phyloP scores from a whole-genome alignment of 2,113 vertebrate genomes.

The Thunnus maccoyii region DNA sequence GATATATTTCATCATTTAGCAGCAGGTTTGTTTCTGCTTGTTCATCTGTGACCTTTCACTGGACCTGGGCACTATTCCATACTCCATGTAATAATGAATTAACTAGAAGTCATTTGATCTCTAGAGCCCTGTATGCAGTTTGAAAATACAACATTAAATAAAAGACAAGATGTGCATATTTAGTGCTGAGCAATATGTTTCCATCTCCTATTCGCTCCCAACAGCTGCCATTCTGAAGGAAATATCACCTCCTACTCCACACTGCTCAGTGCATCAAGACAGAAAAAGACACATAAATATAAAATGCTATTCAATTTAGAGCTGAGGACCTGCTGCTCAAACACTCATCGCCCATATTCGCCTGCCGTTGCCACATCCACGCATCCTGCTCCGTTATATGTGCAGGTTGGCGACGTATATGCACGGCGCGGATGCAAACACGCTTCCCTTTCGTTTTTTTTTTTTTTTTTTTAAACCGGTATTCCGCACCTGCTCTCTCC shows the following conservation, averaged over 20 bases:
- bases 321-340: slow-evolving; percentile 16
- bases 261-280: background rate
- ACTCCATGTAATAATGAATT: background rate
- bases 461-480: background rate
- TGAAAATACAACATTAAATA: background rate
- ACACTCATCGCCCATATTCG: slow-evolving; percentile 29
- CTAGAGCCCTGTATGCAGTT: background rate
- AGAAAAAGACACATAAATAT: background rate
- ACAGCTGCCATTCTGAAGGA: slow-evolving; percentile 7
- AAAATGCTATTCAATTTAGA: slow-evolving; percentile 2
- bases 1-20: background rate
- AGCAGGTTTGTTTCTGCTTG: slow-evolving; percentile 6
- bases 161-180: background rate
- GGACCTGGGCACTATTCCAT: background rate
- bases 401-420: slow-evolving; percentile 29
- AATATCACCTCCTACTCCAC: background rate
- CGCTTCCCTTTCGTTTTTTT: slow-evolving; percentile 7
- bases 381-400: slow-evolving; percentile 45
- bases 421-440: slow-evolving; percentile 26
- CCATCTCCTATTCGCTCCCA: background rate
- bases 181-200: slow-evolving; percentile 19
- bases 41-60: slow-evolving; percentile 49
- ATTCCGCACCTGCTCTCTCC: background rate
- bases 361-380: slow-evolving; percentile 36
- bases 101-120: no score